Conservation (phyloP, 2,888 invertebrate genomes). For the Phaedon cochleariae region DNA sequence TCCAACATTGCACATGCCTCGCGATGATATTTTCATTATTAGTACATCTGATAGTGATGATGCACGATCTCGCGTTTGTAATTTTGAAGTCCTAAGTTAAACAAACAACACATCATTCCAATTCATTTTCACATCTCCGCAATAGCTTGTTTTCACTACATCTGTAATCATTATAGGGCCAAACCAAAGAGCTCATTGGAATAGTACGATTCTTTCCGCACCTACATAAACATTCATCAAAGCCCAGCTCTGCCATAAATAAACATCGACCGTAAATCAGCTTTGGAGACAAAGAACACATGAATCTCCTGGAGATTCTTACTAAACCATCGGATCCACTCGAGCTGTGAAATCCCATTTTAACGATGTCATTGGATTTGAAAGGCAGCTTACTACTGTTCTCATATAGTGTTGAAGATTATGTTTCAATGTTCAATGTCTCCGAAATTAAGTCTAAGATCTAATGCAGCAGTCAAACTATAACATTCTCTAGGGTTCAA, state of each 20-base stretch:
- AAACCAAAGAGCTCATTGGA: conserved; percentile 13
- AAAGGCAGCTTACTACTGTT: too few species aligned
- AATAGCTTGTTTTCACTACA: conserved; percentile 12
- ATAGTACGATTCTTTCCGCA: conserved; percentile 12
- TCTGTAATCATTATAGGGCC: not conserved
- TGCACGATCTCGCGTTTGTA: too few species aligned
- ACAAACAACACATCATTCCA: conserved; percentile 2
- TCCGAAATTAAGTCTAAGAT: too few species aligned
- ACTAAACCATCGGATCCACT: conserved; percentile 9
- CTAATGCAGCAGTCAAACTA: too few species aligned
- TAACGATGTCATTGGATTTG: too few species aligned
- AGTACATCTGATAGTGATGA: too few species aligned
- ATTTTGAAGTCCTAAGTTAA: too few species aligned
- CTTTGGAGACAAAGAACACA: conserved; percentile 23
- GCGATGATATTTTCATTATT: too few species aligned
- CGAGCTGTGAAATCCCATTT: not conserved
- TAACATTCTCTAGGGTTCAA: too few species aligned
- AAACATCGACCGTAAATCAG: conserved; percentile 13
- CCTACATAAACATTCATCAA: conserved; percentile 21
- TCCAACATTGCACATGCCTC: too few species aligned
- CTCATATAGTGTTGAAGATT: too few species aligned
- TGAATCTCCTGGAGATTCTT: conserved; percentile 8
- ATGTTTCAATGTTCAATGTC: too few species aligned
- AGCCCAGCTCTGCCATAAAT: conserved; percentile 13
- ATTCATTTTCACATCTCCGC: not conserved